These are phyloP conservation scores for Chunga burmeisteri DNA, from an alignment of 2,113 vertebrate species.

Conservation along the genomic window DNA sequence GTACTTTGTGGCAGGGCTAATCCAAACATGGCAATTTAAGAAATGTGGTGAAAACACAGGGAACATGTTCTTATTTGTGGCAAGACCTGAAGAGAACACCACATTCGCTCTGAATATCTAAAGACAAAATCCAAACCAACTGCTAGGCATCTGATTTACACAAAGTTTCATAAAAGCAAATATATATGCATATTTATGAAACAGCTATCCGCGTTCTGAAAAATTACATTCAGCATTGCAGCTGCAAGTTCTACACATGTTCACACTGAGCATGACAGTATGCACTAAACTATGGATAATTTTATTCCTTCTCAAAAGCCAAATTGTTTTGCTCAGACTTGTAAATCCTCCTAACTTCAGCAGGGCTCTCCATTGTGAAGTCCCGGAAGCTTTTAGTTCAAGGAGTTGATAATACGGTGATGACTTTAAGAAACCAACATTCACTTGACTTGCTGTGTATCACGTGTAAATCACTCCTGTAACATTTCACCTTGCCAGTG, in stretches of 20 bases:
- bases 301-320: not conserved
- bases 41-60: not conserved
- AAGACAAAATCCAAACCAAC: not conserved
- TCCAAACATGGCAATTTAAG: not conserved
- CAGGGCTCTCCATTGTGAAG: not conserved
- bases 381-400: not conserved
- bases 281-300: not conserved
- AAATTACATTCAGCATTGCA: not conserved
- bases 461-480: not conserved
- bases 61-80: not conserved
- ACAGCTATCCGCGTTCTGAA: not conserved
- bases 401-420: not conserved
- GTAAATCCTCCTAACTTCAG: not conserved
- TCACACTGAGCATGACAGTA: not conserved
- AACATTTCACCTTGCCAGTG: not conserved
- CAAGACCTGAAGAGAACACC: not conserved
- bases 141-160: not conserved
- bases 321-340: not conserved
- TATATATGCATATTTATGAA: not conserved
- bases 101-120: not conserved
- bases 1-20: not conserved
- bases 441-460: not conserved
- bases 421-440: not conserved
- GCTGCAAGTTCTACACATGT: not conserved
- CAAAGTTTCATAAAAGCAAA: not conserved